Evolutionary conservation across 2,113 vertebrate species (phyloP), one percentile per base, ranked within the genome.

Genomic region (Cervus canadensis): DNA sequence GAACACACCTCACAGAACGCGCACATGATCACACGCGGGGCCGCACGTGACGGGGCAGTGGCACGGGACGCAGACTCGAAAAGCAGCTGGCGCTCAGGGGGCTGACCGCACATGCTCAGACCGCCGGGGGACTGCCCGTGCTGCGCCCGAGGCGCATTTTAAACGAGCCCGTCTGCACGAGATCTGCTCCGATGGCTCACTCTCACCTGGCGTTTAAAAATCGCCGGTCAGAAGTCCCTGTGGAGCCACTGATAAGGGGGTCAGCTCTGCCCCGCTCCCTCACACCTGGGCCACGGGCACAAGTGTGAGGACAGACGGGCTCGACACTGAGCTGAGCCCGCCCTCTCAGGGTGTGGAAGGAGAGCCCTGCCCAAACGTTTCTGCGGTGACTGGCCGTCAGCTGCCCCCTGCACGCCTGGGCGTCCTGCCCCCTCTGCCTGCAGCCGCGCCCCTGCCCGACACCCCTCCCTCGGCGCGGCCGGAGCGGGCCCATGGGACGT

Each of bases 91-190:
- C 1, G 19, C 64, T 71, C 64, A 36, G 17, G n/a, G 64, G 33
- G 17, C 64, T 1, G 67, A 12, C 19, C 19, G 19, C 19, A 12
- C 64, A 71, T 9, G 1, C 67, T 6, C 19, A 12, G 64, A n/a
- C 64, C 21, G 59, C 67, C 64, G 33, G 33, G 33, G 28, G 25
- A 14, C 43, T 19, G 52, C 48, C 60, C 21, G n/a, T 6, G 26
- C 2, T 48, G 12, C 57, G 76, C 2, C 21, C 50, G 59, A 1
- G 30, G 14, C 28, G n/a, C 2, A 4, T 1, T 21, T 54, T 13
- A 30, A 17, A 21, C 3, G 30, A 60, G 43, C 59, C 40, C 64
- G 2, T 0, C 28, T 21, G 62, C 2, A 1, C 11, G 17, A 57
- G 45, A 12, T 3, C 57, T 60, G n/a, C 13, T 28, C 26, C 78